A percentile compares a stretch with the other conserved stretches of the same genome.
phyloP scores from a whole-genome alignment of 2,888 invertebrate species.

The Chalcis sispes region DNA sequence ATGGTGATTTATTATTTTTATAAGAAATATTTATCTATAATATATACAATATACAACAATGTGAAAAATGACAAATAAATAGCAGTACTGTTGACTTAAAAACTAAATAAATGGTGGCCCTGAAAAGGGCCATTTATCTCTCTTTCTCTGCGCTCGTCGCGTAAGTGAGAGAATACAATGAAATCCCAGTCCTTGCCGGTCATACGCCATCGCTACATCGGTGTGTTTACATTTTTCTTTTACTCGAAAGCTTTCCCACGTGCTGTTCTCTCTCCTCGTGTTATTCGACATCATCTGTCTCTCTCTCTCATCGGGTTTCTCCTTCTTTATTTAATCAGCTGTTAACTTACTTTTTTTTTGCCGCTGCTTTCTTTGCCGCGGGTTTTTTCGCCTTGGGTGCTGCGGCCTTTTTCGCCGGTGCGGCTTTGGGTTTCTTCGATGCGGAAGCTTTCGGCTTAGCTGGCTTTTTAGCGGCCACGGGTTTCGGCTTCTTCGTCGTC shows the following conservation, averaged over 20 bases:
- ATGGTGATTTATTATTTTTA: slow-evolving; percentile 32
- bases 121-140: slow-evolving; percentile 49
- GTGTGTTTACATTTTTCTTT: neutral
- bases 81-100: neutral
- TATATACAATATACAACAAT: slow-evolving; percentile 18
- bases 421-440: slow-evolving; percentile 45
- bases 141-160: neutral
- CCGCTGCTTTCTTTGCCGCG: slow-evolving; percentile 44
- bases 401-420: slow-evolving; percentile 38
- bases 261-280: neutral
- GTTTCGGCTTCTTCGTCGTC: slow-evolving; percentile 41
- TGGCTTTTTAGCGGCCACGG: slow-evolving; percentile 32
- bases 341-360: slow-evolving; percentile 49
- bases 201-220: neutral
- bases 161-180: neutral
- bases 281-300: neutral
- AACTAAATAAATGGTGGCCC: slow-evolving; percentile 43
- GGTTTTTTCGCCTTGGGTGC: slow-evolving; percentile 41
- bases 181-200: neutral
- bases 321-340: neutral
- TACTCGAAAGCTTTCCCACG: neutral
- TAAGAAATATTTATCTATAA: slow-evolving; percentile 26
- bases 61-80: slow-evolving; percentile 19
- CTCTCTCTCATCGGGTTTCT: neutral
- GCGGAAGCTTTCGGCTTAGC: slow-evolving; percentile 35